A percentile compares a stretch with the other conserved stretches of the same genome.
Evolutionary conservation across 2,113 vertebrate genomes (phyloP).

Genomic region (Puma concolor): DNA sequence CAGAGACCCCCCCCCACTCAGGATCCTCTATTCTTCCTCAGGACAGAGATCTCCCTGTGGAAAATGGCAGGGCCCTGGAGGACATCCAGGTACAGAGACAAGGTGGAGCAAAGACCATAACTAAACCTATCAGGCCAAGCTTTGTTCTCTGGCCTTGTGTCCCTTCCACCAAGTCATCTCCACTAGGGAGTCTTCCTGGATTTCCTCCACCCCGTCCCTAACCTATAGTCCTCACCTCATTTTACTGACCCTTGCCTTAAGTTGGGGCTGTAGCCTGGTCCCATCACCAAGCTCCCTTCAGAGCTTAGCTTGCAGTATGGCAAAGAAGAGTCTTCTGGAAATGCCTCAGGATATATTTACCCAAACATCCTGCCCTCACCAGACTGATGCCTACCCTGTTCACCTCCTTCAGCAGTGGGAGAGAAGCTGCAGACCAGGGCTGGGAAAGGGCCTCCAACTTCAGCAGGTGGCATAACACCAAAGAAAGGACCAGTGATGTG

Average conservation of each 20-base stretch:
- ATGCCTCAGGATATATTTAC: neutral
- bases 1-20: constrained; percentile 6
- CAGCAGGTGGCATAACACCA: neutral
- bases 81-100: neutral
- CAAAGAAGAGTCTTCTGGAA: constrained; percentile 7
- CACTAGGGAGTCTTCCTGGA: neutral
- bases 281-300: neutral
- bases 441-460: neutral
- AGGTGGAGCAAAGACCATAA: neutral
- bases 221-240: neutral
- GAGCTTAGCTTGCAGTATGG: neutral
- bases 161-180: neutral
- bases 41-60: neutral
- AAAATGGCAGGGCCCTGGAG: neutral
- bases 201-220: neutral
- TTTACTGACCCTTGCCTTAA: neutral
- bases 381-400: accelerated
- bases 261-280: neutral
- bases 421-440: neutral
- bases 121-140: neutral
- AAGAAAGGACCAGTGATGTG: neutral
- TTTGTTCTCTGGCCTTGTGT: neutral
- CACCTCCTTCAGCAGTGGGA: neutral
- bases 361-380: neutral
- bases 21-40: neutral